phyloP scores from a whole-genome alignment of 2,797 vertebrate species.

The Gephyroberyx darwinii region DNA sequence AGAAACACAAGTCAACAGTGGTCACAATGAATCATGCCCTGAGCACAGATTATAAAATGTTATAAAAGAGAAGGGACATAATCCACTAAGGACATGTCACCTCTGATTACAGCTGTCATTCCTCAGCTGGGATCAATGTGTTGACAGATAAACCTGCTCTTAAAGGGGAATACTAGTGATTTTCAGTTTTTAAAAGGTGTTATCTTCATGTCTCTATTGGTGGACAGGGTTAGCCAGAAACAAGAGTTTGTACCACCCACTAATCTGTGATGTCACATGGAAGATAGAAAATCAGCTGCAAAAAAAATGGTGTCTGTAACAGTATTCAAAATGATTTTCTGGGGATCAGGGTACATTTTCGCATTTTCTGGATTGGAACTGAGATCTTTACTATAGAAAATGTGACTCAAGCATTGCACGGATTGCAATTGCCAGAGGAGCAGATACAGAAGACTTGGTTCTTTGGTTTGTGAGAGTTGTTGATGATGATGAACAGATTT shows the following conservation, averaged over 20 bases:
- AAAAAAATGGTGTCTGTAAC: conserved; percentile 3
- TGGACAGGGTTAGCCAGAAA: conserved; percentile 12
- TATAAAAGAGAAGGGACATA: conserved; percentile 72
- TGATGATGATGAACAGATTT: conserved; percentile 3
- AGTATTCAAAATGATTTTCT: conserved; percentile 17
- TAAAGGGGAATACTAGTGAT: conserved; percentile 38
- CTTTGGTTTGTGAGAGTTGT: conserved; percentile 11
- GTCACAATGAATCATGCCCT: conserved; percentile 63
- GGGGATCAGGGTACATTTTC: conserved; percentile 11
- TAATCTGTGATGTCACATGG: conserved; percentile 14
- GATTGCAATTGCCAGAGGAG: conserved; percentile 24
- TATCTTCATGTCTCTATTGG: conserved; percentile 4
- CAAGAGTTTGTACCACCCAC: neutral
- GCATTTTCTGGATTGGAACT: conserved; percentile 20
- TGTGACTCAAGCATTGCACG: conserved; percentile 3
- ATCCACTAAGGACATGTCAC: conserved; percentile 71
- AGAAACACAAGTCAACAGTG: conserved; percentile 55
- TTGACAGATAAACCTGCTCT: conserved; percentile 63
- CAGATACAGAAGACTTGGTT: conserved; percentile 1
- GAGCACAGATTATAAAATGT: conserved; percentile 63
- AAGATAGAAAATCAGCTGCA: conserved; percentile 23
- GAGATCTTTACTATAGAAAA: conserved; percentile 31
- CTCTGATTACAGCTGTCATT: conserved; percentile 69
- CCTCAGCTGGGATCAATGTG: conserved; percentile 58
- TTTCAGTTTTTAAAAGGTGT: conserved; percentile 18